A percentile compares a stretch with the other conserved stretches of the same genome.
phyloP scores from a whole-genome alignment of 2,113 vertebrate genomes.

The Aspiorhynchus laticeps region DNA sequence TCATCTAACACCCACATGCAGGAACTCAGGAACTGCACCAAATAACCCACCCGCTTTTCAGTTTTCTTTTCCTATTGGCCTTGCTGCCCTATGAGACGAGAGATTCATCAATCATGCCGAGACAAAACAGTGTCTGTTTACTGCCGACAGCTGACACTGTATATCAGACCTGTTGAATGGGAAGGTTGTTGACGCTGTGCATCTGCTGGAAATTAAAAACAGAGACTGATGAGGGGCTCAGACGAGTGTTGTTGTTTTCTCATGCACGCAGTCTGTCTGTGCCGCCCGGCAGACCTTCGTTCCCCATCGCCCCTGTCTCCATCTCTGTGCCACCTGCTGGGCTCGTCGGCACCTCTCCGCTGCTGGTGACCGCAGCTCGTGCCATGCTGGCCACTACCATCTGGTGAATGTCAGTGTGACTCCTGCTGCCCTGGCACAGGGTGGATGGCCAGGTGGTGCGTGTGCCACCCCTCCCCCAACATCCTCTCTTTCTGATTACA shows the following conservation, averaged over 20 bases:
- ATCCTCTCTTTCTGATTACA: neutral
- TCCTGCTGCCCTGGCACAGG: conserved; percentile 25
- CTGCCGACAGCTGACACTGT: conserved; percentile 64
- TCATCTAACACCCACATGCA: conserved; percentile 35
- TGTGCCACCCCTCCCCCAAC: neutral
- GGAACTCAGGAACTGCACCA: neutral
- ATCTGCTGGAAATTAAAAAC: conserved; percentile 58
- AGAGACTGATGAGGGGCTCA: conserved; percentile 49
- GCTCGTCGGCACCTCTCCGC: conserved; percentile 15
- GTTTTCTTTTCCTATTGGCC: conserved; percentile 1
- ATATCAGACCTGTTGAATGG: conserved; percentile 40
- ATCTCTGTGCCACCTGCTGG: conserved; percentile 30
- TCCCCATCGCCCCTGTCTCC: neutral
- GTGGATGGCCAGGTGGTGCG: conserved; percentile 44
- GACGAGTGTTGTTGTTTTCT: conserved; percentile 28
- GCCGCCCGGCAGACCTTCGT: neutral
- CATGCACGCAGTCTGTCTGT: conserved; percentile 3
- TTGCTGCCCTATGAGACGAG: conserved; percentile 16
- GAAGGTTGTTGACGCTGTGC: conserved; percentile 42
- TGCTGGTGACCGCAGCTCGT: conserved; percentile 41
- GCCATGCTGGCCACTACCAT: conserved; percentile 69
- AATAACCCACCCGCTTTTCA: conserved; percentile 47
- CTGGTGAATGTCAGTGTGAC: conserved; percentile 62
- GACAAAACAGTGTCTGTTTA: conserved; percentile 63
- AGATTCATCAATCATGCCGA: conserved; percentile 64